Base-by-base conservation (phyloP, 1,140 invertebrate species). In the Copidosoma floridanum region DNA sequence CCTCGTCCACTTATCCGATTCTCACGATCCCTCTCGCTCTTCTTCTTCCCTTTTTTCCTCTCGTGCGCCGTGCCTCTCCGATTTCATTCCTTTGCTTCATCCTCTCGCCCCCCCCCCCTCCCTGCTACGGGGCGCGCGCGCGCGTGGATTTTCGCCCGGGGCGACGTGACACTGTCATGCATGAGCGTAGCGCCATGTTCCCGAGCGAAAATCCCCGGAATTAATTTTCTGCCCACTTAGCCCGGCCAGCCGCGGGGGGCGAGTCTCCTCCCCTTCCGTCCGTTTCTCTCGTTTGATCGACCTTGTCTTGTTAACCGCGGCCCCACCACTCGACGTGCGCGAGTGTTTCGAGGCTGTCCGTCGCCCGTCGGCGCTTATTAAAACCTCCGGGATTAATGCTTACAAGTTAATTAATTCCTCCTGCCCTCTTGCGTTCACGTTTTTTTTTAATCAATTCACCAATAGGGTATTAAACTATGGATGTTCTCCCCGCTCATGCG, bases 1-100 rank as follows among this genome's bases (percentile, higher is more conserved):
- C 76, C 76, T 78, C 75, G 74, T 74, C 74, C 76, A 77, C 75
- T 77, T 78, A 75, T 74, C 71, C 71, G 68, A 71, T 78, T 77
- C 75, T 77, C 75, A 76, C 75, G 72, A 70, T 67, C 67, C 66
- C 69, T 73, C n/a, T n/a, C n/a, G n/a, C n/a, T n/a, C n/a, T n/a
- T n/a, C n/a, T n/a, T n/a, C n/a, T n/a, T n/a, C n/a, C n/a, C n/a
- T n/a, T n/a, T n/a, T n/a, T n/a, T n/a, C n/a, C n/a, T n/a, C n/a
- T n/a, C n/a, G n/a, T n/a, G n/a, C n/a, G n/a, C n/a, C n/a, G n/a
- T n/a, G n/a, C n/a, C n/a, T n/a, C n/a, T n/a, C n/a, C n/a, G n/a
- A n/a, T n/a, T n/a, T n/a, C n/a, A n/a, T n/a, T n/a, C n/a, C n/a
- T n/a, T n/a, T n/a, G n/a, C n/a, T n/a, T n/a, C n/a, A n/a, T n/a